Evolutionary conservation across 2,888 invertebrate species (phyloP).

Genomic region (Apocheima hispidaria): DNA sequence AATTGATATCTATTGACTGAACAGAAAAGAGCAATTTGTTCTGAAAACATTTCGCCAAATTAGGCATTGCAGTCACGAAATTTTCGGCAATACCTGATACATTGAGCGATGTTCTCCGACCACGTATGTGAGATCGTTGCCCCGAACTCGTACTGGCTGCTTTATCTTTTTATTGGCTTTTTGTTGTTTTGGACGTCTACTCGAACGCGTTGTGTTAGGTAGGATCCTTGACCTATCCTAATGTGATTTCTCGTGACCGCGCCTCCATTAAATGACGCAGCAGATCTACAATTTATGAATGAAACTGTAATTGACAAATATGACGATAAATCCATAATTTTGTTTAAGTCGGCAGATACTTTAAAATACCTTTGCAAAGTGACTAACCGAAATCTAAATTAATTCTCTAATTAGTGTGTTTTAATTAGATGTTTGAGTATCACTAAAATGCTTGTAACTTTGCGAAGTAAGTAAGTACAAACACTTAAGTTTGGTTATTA

Average conservation of each 20-base stretch:
- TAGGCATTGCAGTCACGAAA: constrained; percentile 71
- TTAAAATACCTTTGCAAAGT: not conserved
- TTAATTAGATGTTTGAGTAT: not conserved
- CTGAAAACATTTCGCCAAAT: constrained; percentile 45
- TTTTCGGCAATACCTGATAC: constrained; percentile 58
- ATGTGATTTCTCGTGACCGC: constrained; percentile 70
- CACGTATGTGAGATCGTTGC: constrained; percentile 79
- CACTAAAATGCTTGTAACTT: not conserved
- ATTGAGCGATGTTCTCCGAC: constrained; percentile 66
- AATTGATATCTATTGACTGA: constrained; percentile 2
- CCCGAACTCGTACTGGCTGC: constrained; percentile 57
- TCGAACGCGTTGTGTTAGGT: constrained; percentile 61
- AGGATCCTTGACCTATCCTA: constrained; percentile 83
- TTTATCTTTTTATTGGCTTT: constrained; percentile 66
- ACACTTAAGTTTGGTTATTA: constrained; percentile 1
- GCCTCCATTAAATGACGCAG: constrained; percentile 40
- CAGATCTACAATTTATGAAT: constrained; percentile 2
- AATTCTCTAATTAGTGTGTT: not conserved
- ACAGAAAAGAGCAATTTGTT: constrained; percentile 39
- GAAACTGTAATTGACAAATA: not conserved
- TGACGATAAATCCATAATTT: not conserved
- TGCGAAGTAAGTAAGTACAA: not conserved
- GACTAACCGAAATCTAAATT: not conserved
- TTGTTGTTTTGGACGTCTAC: constrained; percentile 69
- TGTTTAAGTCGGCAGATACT: not conserved